A percentile compares a stretch with the other conserved stretches of the same genome.
phyloP scores from a whole-genome alignment of 2,113 vertebrate species.

The Crotalus viridis region DNA sequence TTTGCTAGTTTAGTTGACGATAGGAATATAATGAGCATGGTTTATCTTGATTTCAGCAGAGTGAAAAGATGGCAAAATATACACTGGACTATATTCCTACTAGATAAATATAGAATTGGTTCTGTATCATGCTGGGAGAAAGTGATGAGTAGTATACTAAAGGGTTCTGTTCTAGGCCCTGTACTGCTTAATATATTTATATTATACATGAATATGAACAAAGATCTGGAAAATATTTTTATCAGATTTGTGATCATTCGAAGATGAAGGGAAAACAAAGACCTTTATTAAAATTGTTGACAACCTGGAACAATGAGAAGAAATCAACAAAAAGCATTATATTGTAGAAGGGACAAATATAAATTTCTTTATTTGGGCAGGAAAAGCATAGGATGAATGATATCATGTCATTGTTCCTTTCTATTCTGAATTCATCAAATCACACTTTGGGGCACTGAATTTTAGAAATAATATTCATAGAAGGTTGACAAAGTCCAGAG shows the following conservation, averaged over 20 bases:
- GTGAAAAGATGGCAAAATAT: background rate
- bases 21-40: background rate
- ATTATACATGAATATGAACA: background rate
- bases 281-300: background rate
- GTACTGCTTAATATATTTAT: background rate
- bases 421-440: background rate
- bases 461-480: background rate
- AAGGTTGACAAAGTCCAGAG: background rate
- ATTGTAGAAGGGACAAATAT: background rate
- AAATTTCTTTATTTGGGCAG: background rate
- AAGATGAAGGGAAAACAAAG: background rate
- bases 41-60: background rate
- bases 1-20: background rate
- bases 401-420: background rate
- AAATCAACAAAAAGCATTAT: background rate
- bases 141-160: background rate
- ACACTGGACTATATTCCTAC: background rate
- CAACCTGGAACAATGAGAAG: background rate
- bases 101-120: background rate
- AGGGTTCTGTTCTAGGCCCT: background rate
- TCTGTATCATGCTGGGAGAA: background rate
- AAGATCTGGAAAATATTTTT: background rate
- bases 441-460: background rate
- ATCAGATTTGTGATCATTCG: background rate
- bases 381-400: background rate